Evolutionary conservation across 2,113 vertebrate species (phyloP), one percentile per base, ranked within the genome.

Genomic region (Phoenicopterus ruber): DNA sequence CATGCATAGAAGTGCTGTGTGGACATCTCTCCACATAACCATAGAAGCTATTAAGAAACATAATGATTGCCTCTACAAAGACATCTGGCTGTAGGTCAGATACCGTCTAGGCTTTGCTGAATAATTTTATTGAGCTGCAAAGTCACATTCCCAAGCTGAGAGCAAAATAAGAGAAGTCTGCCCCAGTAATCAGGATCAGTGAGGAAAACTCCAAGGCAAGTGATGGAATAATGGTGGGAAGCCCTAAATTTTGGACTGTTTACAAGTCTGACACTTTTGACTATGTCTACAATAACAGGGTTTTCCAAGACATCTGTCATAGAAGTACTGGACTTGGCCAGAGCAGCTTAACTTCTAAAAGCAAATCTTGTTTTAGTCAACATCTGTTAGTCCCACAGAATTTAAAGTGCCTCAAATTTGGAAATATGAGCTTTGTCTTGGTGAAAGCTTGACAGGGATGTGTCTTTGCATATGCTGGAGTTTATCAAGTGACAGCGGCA

Each of bases 381-480:
- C 4, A 19, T 32, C n/a, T 44, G 4, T 52, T 44, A 74, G 12
- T 5, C 16, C 17, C 18, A 9, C 1, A 66, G 59, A 77, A 84
- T 24, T 40, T 44, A 2, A 49, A 70, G 11, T 73, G 7, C 4
- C 38, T 91, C 42, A 32, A 15, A 20, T 1, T 54, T 25, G 29
- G 19, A 81, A 86, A 55, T 42, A 38, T 0, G 1, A 71, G 16
- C 44, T 95, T 67, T 62, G 10, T 82, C 16, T 49, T 80, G 36
- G 10, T 66, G 69, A 29, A 81, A 38, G 22, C 32, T 78, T 74
- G 31, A 11, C 16, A 50, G 11, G 13, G 20, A 32, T 5, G 1
- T 3, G 3, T 59, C 29, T 9, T 81, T 78, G 20, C 0, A 0
- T 21, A 15, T 0, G 2, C 20, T 57, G 18, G n/a, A 54, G 20